Evolutionary conservation across 2,888 invertebrate species (phyloP), one percentile per base, ranked within the genome.

Genomic region (Xestia c-nigrum): DNA sequence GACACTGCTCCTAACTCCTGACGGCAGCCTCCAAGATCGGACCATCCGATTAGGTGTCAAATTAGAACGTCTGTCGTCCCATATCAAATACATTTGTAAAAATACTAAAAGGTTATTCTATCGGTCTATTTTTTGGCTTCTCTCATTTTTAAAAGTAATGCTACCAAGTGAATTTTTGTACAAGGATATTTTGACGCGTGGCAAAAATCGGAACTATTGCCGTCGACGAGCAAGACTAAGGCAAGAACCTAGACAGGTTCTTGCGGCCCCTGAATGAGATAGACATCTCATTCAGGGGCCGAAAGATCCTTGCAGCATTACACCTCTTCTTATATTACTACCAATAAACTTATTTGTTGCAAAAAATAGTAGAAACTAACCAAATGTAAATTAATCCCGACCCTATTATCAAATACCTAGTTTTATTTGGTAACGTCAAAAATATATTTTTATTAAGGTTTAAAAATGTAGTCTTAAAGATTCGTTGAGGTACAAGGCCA

Each of bases 11-110:
- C 46, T 31, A 21, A 59, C 46, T 69, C 78, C 59, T 43, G 84
- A 61, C 38, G 69, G 24, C 66, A 24, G 31, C 59, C 31, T 31
- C 19, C 59, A 31, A 70, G 84, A 80, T 84, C 47, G 79, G 79
- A 55, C 47, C 52, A 38, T 43, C 55, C 16, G 84, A 80, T 84
- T 50, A 50, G 9, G 40, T 78, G 70, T 66, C 43, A 24, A 66
- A 80, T 78, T 80, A 84, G 70, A 66, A 61, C 71, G 55, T 47
- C 66, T 66, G 47, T 78, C 79, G 59, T 78, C 84, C 55, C 70
- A 14, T 21, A 47, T 19, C 21, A 31, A 52, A 65, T 31, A 82
- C 43, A 46, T 76, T 50, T 81, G n/a, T 61, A 21, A 55, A 16
- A 21, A 14, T 46, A n/a, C 6, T 19, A 24, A 38, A 19, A 61